Evolutionary conservation across 2,888 invertebrate species (phyloP).

Genomic region (Heliconius aoede): DNA sequence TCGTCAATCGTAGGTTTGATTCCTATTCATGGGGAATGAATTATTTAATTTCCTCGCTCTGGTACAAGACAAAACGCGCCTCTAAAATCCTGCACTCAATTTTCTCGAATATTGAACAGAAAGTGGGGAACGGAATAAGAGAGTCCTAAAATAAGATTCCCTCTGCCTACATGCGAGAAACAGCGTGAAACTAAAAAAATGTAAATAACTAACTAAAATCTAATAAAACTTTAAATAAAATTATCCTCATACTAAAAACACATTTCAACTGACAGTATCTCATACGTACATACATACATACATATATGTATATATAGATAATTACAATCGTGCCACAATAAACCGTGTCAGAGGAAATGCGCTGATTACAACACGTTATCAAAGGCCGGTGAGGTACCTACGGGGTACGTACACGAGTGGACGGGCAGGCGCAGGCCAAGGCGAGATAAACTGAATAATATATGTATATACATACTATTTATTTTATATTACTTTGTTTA

Average conservation of each 20-base stretch:
- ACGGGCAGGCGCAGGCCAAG: constrained; percentile 30
- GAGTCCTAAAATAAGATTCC: not conserved
- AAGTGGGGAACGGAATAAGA: too few relatives aligned
- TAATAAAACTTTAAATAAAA: not conserved
- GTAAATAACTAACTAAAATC: not conserved
- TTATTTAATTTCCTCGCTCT: not conserved
- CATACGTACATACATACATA: not conserved
- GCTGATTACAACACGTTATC: constrained; percentile 34
- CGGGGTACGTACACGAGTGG: constrained; percentile 18
- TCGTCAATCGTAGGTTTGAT: too few relatives aligned
- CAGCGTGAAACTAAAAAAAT: not conserved
- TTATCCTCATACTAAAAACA: constrained; percentile 1
- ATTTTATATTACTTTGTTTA: not conserved
- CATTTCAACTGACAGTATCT: not conserved
- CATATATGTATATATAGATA: not conserved
- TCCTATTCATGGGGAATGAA: too few relatives aligned
- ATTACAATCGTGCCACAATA: constrained; percentile 25
- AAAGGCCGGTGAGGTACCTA: constrained; percentile 33
- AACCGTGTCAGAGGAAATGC: constrained; percentile 32
- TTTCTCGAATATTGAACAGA: not conserved
- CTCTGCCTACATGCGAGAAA: not conserved
- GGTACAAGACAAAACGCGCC: not conserved
- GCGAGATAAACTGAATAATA: constrained; percentile 22
- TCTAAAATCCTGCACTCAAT: not conserved
- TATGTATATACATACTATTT: not conserved